Base-by-base conservation (phyloP, 2,888 invertebrate species). In the Nymphalis urticae region DNA sequence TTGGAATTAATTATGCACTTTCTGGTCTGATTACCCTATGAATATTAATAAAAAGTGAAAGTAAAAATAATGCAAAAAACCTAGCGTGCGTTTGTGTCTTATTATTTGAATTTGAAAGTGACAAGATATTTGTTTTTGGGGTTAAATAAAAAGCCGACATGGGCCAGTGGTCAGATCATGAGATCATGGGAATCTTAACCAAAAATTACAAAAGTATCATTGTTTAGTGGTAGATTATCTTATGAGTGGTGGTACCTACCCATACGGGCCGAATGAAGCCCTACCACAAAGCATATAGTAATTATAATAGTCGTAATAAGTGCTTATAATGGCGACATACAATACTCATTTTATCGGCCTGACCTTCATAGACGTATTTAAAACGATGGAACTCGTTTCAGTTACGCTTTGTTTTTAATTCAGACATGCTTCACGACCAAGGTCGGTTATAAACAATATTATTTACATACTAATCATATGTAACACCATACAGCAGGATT, bases 391-490 rank as follows among this genome's bases (percentile, higher is more conserved):
- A 51, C 32, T 10, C 27, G 51, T 62, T 70, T 67, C 42, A 65
- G 59, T 62, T 24, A 36, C 59, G 64, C 65, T 47, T 64, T 72
- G 70, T 70, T 72, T 67, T 70, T 56, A 65, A 47, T 66, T 69
- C 60, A 36, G 64, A 61, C 72, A 68, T 65, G 70, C 58, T 68
- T 64, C 53, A 66, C 19, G 62, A 50, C 66, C 69, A 72, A 72
- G 69, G 72, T 42, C 67, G 47, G 16, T 47, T 56, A 65, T 67
- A 65, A 66, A 65, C 65, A 65, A 54, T 64, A 63, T 68, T 70
- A 64, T 68, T 71, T 71, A 65, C 62, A 65, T 68, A 48, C 48
- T 60, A 48, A 58, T 58, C 36, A 32, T 17, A 58, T 58, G 58
- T 19, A 42, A 58, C n/a, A 42, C 19, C n/a, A 42, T 36, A 24